A percentile compares a stretch with the other conserved stretches of the same genome.
Evolutionary conservation across 1,140 invertebrate genomes (phyloP).

Genomic region (Stegodyphus dumicola): DNA sequence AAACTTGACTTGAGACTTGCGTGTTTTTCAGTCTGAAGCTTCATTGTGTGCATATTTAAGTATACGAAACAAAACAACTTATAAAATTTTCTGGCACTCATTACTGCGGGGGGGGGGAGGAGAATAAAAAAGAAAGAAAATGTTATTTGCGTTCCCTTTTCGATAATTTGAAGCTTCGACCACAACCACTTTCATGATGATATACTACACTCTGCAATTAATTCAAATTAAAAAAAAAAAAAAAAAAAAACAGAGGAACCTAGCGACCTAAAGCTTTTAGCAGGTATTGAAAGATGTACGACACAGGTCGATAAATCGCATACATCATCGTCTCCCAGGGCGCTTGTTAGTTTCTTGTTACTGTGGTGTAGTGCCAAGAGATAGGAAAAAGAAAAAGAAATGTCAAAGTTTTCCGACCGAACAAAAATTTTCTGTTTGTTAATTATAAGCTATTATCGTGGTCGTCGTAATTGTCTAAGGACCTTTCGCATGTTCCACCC

Average conservation of each 20-base stretch:
- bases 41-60: background rate
- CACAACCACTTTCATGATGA: background rate
- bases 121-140: too few relatives aligned
- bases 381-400: background rate
- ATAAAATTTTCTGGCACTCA: background rate
- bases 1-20: too few relatives aligned
- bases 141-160: too few relatives aligned
- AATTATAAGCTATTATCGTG: conserved; percentile 15
- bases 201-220: background rate
- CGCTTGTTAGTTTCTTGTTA: background rate
- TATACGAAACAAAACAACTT: conserved; percentile 3
- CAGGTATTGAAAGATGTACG: background rate
- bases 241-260: background rate
- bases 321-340: background rate
- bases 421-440: conserved; percentile 18
- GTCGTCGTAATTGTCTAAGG: conserved; percentile 3
- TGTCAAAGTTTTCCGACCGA: background rate
- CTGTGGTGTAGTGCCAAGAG: background rate
- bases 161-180: background rate
- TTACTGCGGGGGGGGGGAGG: background rate
- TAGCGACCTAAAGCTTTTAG: background rate
- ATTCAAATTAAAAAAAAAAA: background rate
- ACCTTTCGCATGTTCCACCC: background rate
- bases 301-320: background rate
- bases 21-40: too few relatives aligned